Evolutionary conservation across 1,140 invertebrate species (phyloP).

Genomic region (Diorhabda carinulata): DNA sequence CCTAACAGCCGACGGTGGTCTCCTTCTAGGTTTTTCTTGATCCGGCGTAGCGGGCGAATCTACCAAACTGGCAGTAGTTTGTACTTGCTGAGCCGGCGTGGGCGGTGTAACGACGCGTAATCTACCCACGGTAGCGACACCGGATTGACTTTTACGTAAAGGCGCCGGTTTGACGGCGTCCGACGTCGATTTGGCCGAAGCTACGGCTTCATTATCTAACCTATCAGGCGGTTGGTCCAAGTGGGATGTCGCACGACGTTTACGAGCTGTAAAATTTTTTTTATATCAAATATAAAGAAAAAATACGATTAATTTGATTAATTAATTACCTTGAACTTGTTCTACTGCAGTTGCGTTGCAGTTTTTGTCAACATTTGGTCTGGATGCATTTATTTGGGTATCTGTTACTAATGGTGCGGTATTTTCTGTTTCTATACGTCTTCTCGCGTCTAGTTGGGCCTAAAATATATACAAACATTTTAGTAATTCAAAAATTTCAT

Average conservation of each 20-base stretch:
- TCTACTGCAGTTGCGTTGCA: constrained; percentile 62
- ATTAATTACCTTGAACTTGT: constrained; percentile 30
- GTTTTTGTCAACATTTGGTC: constrained; percentile 59
- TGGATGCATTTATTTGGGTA: constrained; percentile 45
- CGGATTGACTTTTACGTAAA: constrained; percentile 44
- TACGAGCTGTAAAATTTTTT: constrained; percentile 29
- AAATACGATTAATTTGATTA: constrained; percentile 7
- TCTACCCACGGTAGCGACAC: constrained; percentile 56
- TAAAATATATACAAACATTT: constrained; percentile 18
- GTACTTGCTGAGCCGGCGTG: constrained; percentile 15
- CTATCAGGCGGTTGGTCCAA: constrained; percentile 43
- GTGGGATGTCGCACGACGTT: constrained; percentile 44
- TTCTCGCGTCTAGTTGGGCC: constrained; percentile 46
- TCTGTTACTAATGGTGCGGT: constrained; percentile 51
- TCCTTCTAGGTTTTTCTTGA: constrained; percentile 42
- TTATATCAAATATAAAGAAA: constrained; percentile 16
- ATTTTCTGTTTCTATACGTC: constrained; percentile 52
- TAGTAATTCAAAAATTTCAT: neutral
- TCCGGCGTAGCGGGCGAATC: constrained; percentile 46
- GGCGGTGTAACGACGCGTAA: constrained; percentile 55
- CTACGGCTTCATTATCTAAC: constrained; percentile 44
- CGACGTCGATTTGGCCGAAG: constrained; percentile 41
- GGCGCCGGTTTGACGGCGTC: constrained; percentile 42
- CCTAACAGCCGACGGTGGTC: constrained; percentile 43
- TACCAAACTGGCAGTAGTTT: constrained; percentile 35